Evolutionary conservation across 2,888 invertebrate species (phyloP).

Genomic region (Pycnomerus fuliginosus): DNA sequence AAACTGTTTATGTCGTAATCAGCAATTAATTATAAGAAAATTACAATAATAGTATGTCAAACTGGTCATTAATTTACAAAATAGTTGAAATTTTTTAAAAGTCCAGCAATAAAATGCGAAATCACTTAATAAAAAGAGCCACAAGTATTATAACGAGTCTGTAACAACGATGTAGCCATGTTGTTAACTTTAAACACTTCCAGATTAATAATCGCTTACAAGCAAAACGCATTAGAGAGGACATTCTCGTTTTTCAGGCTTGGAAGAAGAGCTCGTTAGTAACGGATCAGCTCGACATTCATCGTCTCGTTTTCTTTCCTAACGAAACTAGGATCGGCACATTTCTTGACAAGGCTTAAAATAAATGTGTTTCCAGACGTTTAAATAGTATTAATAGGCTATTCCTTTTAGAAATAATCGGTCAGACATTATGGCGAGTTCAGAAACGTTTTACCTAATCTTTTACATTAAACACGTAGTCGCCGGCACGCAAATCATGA

Average conservation of each 20-base stretch:
- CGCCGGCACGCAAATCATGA: constrained; percentile 26
- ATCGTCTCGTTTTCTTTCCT: constrained; percentile 1
- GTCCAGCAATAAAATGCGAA: constrained; percentile 40
- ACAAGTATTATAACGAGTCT: constrained; percentile 44
- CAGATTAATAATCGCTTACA: constrained; percentile 51
- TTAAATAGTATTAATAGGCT: constrained; percentile 52
- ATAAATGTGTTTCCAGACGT: constrained; percentile 43
- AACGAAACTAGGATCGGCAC: constrained; percentile 4
- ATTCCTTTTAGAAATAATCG: constrained; percentile 52
- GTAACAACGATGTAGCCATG: constrained; percentile 50
- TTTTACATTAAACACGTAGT: constrained; percentile 47
- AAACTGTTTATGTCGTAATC: no score
- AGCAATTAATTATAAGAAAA: no score
- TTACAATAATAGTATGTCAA: no score
- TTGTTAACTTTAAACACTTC: constrained; percentile 52
- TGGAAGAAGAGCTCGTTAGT: constrained; percentile 6
- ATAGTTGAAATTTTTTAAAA: no score
- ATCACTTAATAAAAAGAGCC: constrained; percentile 47
- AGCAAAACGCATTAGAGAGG: constrained; percentile 50
- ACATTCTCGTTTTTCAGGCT: constrained; percentile 40
- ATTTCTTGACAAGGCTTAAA: constrained; percentile 3
- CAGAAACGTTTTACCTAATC: constrained; percentile 49
- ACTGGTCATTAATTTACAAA: no score
- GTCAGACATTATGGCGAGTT: constrained; percentile 44
- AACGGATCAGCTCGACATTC: neutral